Evolutionary conservation across 2,888 invertebrate species (phyloP).

Genomic region (Drepanosiphum platanoidis): DNA sequence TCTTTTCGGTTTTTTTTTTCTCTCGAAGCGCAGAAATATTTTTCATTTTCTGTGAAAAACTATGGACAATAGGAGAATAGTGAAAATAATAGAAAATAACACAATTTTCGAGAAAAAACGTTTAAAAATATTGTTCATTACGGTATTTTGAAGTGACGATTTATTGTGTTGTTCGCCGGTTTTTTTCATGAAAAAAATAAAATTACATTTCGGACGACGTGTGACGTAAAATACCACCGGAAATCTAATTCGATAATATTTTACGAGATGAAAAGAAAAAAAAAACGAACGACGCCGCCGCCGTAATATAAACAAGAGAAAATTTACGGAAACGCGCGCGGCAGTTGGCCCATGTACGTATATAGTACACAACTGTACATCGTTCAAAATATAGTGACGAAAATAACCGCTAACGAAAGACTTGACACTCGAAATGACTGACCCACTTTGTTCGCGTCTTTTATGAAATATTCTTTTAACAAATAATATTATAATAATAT

Average conservation of each 20-base stretch:
- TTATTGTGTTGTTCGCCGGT: background rate
- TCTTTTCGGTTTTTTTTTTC: too few relatives aligned
- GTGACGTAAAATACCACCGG: background rate
- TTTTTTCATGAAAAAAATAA: background rate
- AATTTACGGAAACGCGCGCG: background rate
- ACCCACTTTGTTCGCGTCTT: conserved; percentile 3
- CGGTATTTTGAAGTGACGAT: background rate
- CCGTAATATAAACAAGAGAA: background rate
- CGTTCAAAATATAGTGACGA: conserved; percentile 5
- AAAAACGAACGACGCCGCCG: background rate
- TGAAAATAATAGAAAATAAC: background rate
- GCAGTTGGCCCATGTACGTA: background rate
- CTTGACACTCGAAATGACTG: conserved; percentile 26
- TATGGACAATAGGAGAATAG: background rate
- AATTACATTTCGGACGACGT: background rate
- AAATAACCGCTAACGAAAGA: conserved; percentile 39
- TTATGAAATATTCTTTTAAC: background rate
- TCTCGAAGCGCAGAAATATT: background rate
- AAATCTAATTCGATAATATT: conserved; percentile 34
- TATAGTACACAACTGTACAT: conserved; percentile 8
- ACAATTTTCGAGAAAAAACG: background rate
- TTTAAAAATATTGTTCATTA: background rate
- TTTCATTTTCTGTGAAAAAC: background rate
- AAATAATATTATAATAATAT: background rate
- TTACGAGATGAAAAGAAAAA: background rate